These are phyloP conservation scores for Pagrus major DNA, from an alignment of 2,113 vertebrate species.

Conservation along the genomic window DNA sequence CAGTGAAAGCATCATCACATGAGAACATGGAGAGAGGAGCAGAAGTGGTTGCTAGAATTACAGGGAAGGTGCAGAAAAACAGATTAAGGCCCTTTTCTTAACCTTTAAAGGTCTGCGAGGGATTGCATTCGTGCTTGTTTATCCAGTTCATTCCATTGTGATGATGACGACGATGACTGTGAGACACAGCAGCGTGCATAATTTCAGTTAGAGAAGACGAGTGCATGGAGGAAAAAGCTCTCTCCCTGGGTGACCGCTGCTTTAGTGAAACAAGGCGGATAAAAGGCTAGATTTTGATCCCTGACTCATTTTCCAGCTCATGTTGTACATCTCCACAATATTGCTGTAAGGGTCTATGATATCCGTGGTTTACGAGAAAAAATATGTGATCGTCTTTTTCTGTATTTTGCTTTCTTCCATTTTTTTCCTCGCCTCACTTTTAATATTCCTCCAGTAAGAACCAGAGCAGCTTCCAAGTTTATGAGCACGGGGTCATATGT, in stretches of 20 bases:
- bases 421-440: conserved; percentile 11
- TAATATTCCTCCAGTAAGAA: conserved; percentile 33
- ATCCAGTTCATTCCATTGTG: conserved; percentile 23
- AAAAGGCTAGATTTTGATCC: conserved; percentile 77
- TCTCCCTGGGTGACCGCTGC: conserved; percentile 70
- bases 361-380: conserved; percentile 58
- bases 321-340: conserved; percentile 67
- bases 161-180: conserved; percentile 28
- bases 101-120: conserved; percentile 11
- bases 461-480: conserved; percentile 12
- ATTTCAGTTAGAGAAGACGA: conserved; percentile 52
- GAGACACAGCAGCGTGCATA: conserved; percentile 57
- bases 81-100: conserved; percentile 24
- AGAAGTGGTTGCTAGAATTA: conserved; percentile 4
- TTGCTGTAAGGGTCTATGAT: conserved; percentile 73
- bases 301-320: conserved; percentile 77
- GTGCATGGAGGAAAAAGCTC: conserved; percentile 57
- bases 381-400: conserved; percentile 41
- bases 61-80: conserved; percentile 16
- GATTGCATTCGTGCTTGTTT: conserved; percentile 27
- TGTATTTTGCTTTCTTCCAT: conserved; percentile 35
- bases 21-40: background rate
- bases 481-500: conserved; percentile 16
- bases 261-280: conserved; percentile 83
- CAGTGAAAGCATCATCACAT: background rate